Base-by-base conservation (phyloP, 2,888 invertebrate species). In the Lampropteryx suffumata region DNA sequence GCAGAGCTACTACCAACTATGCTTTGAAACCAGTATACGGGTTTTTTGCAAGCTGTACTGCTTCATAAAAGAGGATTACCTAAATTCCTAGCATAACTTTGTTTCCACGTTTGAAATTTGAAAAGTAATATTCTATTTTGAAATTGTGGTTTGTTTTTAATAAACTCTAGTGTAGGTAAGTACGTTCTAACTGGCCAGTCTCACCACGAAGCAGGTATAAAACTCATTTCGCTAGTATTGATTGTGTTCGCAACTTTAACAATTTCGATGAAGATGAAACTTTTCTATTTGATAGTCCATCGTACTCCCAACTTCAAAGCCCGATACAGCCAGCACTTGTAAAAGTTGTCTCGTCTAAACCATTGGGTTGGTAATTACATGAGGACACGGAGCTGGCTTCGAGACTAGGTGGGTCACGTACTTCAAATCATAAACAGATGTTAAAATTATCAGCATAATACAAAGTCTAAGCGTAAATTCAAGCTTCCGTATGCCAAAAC, bases 241-340 rank as follows among this genome's bases (percentile, higher is more conserved):
- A 57, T 57, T 45, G 56, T 37, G 48, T 54, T 49, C 28, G 9
- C 8, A 57, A 60, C 53, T 60, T 57, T 57, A 46, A 57, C 51
- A 55, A 60, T 57, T 56, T 56, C 40, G 46, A 27, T 10, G 26
- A 24, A 9, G 50, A 39, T 10, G 36, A 52, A 61, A 61, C 47
- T 57, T 61, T 61, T 59, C 37, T 59, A 48, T 57, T 57, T 57
- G 46, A 53, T 59, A 55, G 51, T 48, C 59, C 42, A 54, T 52
- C 40, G 49, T 29, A 24, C 27, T 35, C 36, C 29, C 33, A 43
- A 44, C 43, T 51, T 59, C 55, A 55, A 57, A 57, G 54, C 50
- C 10, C 45, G 50, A 47, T 52, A 52, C 42, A 41, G 33, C 29
- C 41, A 44, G 43, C 50, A 47, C 55, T 58, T 48, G 39, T 40